A percentile compares a stretch with the other conserved stretches of the same genome.
Conservation (phyloP, 2,888 invertebrate species). For the Kuschelorhynchus macadamiae region DNA sequence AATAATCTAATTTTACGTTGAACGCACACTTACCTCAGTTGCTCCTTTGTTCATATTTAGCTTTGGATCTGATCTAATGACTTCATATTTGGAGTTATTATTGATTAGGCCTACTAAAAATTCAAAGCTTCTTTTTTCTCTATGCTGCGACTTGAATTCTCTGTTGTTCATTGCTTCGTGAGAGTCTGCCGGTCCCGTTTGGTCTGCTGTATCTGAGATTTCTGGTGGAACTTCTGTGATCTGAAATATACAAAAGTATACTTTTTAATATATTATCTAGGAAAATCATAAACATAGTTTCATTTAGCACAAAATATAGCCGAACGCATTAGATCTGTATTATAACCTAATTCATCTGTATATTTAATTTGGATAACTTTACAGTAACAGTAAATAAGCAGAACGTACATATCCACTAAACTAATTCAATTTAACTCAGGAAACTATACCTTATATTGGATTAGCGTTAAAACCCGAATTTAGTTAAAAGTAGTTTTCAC, state of each 20-base stretch:
- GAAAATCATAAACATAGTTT: not conserved
- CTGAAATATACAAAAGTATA: constrained; percentile 13
- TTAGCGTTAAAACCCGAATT: no score
- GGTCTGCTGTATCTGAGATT: not conserved
- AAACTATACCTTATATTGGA: no score
- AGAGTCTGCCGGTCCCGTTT: constrained; percentile 63
- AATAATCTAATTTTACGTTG: no score
- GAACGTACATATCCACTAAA: no score
- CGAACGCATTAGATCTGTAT: no score
- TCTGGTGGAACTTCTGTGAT: not conserved
- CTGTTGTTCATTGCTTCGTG: constrained; percentile 68
- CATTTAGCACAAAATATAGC: no score
- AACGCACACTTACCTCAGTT: constrained; percentile 16
- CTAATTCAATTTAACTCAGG: no score
- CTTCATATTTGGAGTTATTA: constrained; percentile 66
- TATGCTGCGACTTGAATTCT: constrained; percentile 58
- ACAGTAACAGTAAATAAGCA: no score
- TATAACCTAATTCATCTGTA: no score
- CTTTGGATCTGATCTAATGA: constrained; percentile 61
- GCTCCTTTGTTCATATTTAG: constrained; percentile 6
- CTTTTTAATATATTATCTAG: no score
- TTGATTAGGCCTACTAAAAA: constrained; percentile 67
- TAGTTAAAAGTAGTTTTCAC: no score
- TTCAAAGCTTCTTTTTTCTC: constrained; percentile 66
- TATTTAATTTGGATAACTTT: no score